Conservation (phyloP, 1,140 invertebrate genomes). For the Achatina immaculata region DNA sequence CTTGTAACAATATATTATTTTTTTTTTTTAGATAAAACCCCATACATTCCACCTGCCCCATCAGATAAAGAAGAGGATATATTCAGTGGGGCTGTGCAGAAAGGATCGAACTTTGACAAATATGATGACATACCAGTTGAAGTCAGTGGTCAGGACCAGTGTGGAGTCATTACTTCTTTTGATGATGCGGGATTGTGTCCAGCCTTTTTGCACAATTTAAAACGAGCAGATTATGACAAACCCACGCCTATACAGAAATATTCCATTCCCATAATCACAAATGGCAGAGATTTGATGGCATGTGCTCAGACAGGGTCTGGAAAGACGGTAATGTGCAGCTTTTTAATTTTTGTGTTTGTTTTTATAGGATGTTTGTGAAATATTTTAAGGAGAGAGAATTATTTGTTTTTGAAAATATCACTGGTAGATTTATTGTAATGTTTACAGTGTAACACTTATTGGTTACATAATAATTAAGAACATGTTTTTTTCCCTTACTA, state of each 20-base stretch:
- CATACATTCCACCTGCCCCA: conserved; percentile 82
- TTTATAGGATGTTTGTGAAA: neutral
- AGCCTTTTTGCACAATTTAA: conserved; percentile 83
- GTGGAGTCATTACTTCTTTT: conserved; percentile 79
- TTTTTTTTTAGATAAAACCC: no score
- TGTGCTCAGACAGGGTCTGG: conserved; percentile 98
- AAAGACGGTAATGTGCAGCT: conserved; percentile 80
- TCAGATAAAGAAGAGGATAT: conserved; percentile 79
- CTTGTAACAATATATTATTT: no score
- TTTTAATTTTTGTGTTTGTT: neutral
- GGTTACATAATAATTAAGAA: no score
- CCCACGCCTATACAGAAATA: conserved; percentile 96
- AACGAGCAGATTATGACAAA: conserved; percentile 84
- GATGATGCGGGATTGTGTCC: conserved; percentile 78
- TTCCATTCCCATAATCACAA: conserved; percentile 86
- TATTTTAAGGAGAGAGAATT: no score
- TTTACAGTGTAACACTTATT: no score
- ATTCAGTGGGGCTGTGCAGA: conserved; percentile 78
- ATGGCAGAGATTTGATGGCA: conserved; percentile 90
- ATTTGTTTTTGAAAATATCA: no score
- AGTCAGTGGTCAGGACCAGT: conserved; percentile 79
- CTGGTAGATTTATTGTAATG: no score
- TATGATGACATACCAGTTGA: conserved; percentile 87
- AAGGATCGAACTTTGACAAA: conserved; percentile 91
- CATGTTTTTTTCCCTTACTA: no score